Percentiles rank a stretch among this genome's conserved stretches.
Conservation (phyloP, 2,113 vertebrate genomes). For the Hippolais icterina region DNA sequence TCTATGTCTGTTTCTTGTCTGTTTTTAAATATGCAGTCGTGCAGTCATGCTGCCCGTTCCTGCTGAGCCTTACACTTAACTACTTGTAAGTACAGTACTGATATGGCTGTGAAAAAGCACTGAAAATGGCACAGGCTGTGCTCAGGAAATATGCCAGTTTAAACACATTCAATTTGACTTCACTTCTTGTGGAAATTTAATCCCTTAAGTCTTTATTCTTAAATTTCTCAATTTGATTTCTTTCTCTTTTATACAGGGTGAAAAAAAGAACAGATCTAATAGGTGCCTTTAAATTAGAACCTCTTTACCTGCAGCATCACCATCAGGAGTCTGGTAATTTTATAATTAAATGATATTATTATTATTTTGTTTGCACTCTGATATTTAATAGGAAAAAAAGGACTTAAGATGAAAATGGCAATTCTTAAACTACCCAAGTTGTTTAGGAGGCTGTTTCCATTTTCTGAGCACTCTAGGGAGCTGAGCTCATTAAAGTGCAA, state of each 20-base stretch:
- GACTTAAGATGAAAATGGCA: background rate
- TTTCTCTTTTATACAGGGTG: conserved; percentile 80
- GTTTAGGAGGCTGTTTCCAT: background rate
- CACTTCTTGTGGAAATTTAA: background rate
- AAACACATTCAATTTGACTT: conserved; percentile 2
- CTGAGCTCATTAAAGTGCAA: background rate
- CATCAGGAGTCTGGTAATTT: conserved; percentile 91
- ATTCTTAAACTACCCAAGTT: background rate
- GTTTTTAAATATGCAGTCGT: conserved; percentile 43
- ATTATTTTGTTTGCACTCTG: background rate
- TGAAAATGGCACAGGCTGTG: conserved; percentile 52
- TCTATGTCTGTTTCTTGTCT: conserved; percentile 47
- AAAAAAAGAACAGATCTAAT: conserved; percentile 86
- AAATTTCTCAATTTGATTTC: background rate
- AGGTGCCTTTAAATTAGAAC: conserved; percentile 91
- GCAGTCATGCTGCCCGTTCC: conserved; percentile 36
- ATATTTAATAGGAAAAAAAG: background rate
- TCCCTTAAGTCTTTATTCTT: background rate
- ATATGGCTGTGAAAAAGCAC: conserved; percentile 37
- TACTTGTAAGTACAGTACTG: conserved; percentile 32
- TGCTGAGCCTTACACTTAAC: conserved; percentile 49
- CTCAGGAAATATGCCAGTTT: conserved; percentile 29
- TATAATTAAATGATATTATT: background rate
- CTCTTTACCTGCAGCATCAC: conserved; percentile 89
- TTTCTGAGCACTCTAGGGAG: background rate